Conservation (phyloP, 2,113 vertebrate species). For the Noturus placidus region DNA sequence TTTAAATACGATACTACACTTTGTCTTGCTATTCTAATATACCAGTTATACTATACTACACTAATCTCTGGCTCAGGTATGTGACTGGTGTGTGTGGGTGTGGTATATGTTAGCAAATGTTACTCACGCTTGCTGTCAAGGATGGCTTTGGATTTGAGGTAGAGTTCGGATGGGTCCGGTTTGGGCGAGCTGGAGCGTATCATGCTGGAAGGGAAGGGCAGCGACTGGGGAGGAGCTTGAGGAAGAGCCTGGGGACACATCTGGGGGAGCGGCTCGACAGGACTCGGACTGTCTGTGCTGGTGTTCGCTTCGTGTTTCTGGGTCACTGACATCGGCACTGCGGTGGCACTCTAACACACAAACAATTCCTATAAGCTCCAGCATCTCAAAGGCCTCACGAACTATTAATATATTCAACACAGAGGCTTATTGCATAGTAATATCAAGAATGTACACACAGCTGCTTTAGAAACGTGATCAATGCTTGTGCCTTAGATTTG, state of each 20-base stretch:
- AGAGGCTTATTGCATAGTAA: neutral
- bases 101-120: neutral
- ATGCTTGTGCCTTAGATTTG: neutral
- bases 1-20: neutral
- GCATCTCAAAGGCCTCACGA: neutral
- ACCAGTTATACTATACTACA: neutral
- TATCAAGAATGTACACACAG: neutral
- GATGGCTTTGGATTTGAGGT: conserved; percentile 90
- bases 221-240: conserved; percentile 70
- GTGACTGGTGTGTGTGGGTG: conserved; percentile 1
- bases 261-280: conserved; percentile 69
- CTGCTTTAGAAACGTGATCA: conserved; percentile 11
- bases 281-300: conserved; percentile 77
- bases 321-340: conserved; percentile 37
- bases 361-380: neutral
- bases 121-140: conserved; percentile 94
- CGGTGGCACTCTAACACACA: conserved; percentile 40
- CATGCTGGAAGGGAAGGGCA: conserved; percentile 79
- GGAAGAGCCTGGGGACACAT: conserved; percentile 65
- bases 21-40: neutral
- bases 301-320: conserved; percentile 76
- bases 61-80: neutral
- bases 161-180: conserved; percentile 90
- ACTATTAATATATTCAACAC: neutral
- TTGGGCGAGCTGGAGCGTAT: conserved; percentile 84